These are phyloP conservation scores for Cosmia trapezina DNA, from an alignment of 2,888 invertebrate species.

Conservation along the genomic window DNA sequence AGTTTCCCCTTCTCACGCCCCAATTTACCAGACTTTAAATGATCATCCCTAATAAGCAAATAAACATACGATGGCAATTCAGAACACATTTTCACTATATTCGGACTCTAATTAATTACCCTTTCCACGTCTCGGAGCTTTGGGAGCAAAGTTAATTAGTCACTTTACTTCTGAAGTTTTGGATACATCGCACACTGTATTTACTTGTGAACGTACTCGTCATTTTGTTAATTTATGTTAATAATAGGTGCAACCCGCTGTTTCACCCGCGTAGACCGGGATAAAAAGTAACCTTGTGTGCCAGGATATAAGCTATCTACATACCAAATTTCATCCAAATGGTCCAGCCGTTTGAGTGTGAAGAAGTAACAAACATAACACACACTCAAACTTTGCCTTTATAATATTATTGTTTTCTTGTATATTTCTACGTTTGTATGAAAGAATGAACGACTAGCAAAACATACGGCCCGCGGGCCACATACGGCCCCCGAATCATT, in stretches of 20 bases:
- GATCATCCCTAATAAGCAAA: conserved; percentile 19
- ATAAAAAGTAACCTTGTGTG: too few relatives aligned
- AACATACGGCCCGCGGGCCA: too few relatives aligned
- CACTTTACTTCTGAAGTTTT: conserved; percentile 26
- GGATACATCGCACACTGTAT: conserved; percentile 18
- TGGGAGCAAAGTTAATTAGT: conserved; percentile 46
- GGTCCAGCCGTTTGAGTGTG: too few relatives aligned
- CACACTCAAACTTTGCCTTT: too few relatives aligned
- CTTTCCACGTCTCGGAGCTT: conserved; percentile 42
- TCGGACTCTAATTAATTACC: conserved; percentile 50
- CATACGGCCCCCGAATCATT: too few relatives aligned
- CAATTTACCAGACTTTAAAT: conserved; percentile 1
- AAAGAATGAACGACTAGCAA: too few relatives aligned
- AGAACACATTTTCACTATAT: conserved; percentile 33
- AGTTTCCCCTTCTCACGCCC: not conserved
- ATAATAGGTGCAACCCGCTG: not conserved
- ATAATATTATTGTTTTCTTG: too few relatives aligned
- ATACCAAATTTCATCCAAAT: too few relatives aligned
- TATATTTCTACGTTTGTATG: too few relatives aligned
- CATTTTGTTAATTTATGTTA: conserved; percentile 12
- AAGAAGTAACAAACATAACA: too few relatives aligned
- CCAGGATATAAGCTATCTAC: too few relatives aligned
- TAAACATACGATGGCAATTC: conserved; percentile 24
- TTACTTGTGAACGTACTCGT: conserved; percentile 6
- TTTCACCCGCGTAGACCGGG: too few relatives aligned